These are phyloP conservation scores for Volucella bombylans DNA, from an alignment of 2,888 invertebrate genomes.

Conservation along the genomic window DNA sequence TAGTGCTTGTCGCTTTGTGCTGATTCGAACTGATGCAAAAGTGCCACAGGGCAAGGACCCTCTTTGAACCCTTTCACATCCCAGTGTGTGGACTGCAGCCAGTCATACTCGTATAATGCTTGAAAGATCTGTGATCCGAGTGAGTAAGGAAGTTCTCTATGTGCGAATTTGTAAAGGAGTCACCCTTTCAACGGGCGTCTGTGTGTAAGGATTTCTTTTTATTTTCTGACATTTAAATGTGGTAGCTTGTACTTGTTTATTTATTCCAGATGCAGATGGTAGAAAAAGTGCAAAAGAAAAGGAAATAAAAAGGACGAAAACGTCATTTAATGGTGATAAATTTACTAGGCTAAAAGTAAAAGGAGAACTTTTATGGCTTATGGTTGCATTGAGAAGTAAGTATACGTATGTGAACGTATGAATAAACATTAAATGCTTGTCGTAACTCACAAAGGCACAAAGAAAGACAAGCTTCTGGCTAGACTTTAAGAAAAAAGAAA, in stretches of 20 bases:
- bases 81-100: conserved; percentile 56
- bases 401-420: too few species aligned
- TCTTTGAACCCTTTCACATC: conserved; percentile 67
- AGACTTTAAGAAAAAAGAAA: not conserved
- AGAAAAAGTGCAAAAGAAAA: conserved; percentile 2
- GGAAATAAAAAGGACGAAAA: not conserved
- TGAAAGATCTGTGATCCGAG: conserved; percentile 45
- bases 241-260: conserved; percentile 13
- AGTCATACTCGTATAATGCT: conserved; percentile 26
- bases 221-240: conserved; percentile 32
- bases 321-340: conserved; percentile 46
- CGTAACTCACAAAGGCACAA: conserved; percentile 3
- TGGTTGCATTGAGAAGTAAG: conserved; percentile 31
- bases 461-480: not conserved
- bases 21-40: conserved; percentile 57
- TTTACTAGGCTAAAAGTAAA: conserved; percentile 20
- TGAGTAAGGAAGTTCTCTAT: conserved; percentile 37
- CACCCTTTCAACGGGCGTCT: conserved; percentile 10
- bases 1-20: conserved; percentile 1
- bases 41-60: conserved; percentile 66
- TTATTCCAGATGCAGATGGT: not conserved
- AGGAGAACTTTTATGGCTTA: conserved; percentile 3
- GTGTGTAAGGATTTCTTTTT: conserved; percentile 10
- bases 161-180: conserved; percentile 11
- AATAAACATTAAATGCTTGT: too few species aligned